Base-by-base conservation (phyloP, 2,888 invertebrate species). In the Sarcophaga rosellei region DNA sequence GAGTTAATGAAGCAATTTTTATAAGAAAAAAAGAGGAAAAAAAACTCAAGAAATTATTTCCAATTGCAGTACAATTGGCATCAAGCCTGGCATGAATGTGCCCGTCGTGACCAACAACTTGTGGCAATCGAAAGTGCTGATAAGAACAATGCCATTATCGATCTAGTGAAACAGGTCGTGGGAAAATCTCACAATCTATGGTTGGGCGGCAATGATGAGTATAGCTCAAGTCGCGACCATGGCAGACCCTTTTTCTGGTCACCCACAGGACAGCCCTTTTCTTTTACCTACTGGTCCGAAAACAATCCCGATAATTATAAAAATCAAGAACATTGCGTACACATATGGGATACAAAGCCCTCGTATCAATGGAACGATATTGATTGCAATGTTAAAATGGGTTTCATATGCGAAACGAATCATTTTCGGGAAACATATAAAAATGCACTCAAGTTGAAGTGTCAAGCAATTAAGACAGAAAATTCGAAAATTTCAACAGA, bases 41-140 rank as follows among this genome's bases (percentile, higher is more conserved):
- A 17, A 62, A 57, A 45, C 17, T 17, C 2, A 17, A 12, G 17
- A 62, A 47, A 68, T 35, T 10, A 0, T 25, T 17, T 25, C 15
- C 15, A 21, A 4, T 25, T 57, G 6, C 45, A 84, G 83, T 79
- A 74, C 21, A 84, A 79, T 57, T 84, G 78, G 78, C 63, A 73
- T 59, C n/a, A 74, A 12, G 83, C 78, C 4, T 68, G 20, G 17
- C 45, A 69, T 63, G 63, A 69, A 20, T 84, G 83, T 74, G 63
- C 83, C 17, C 53, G 15, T 17, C 53, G 2, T 53, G 17, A 15
- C 4, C 12, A 17, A 12, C 53, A 53, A 53, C 17, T 53, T 12
- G 53, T 53, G 4, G 5, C 15, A 12, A 53, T 53, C 53, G 53
- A 53, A 53, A 53, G 53, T 53, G 17, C 15, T 53, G 53, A 53